Percentiles rank a stretch among this genome's conserved stretches.
These are phyloP conservation scores for Patella caerulea DNA, from an alignment of 2,888 invertebrate genomes.

Conservation along the genomic window DNA sequence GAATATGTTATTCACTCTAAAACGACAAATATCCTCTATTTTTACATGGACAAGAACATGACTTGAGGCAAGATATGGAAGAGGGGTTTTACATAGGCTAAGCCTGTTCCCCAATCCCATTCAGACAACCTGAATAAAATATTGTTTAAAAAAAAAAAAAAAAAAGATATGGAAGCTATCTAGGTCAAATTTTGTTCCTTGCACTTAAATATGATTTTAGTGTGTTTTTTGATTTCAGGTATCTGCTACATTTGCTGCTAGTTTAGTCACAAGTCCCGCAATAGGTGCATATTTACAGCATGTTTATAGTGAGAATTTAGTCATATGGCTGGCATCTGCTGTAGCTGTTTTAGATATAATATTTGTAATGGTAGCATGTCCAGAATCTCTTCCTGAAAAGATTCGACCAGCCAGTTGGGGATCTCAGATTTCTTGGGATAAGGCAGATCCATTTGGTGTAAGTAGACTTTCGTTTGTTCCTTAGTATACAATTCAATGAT, in stretches of 20 bases:
- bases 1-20: too few relatives aligned
- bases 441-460: conserved; percentile 96
- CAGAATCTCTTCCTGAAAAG: conserved; percentile 97
- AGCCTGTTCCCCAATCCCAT: too few relatives aligned
- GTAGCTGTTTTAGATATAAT: conserved; percentile 97
- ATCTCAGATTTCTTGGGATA: conserved; percentile 82
- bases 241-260: conserved; percentile 99
- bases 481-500: too few relatives aligned
- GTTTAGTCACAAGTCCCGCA: conserved; percentile 98
- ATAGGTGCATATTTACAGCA: conserved; percentile 82
- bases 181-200: conserved; percentile 77
- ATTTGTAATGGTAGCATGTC: conserved; percentile 97
- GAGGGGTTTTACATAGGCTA: too few relatives aligned
- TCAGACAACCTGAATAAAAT: too few relatives aligned
- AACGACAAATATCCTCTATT: too few relatives aligned
- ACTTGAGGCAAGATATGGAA: too few relatives aligned
- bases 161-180: too few relatives aligned
- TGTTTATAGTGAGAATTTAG: conserved; percentile 85
- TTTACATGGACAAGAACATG: too few relatives aligned
- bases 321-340: conserved; percentile 93
- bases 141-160: too few relatives aligned
- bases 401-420: conserved; percentile 77
- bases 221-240: conserved; percentile 71
- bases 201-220: conserved; percentile 82
- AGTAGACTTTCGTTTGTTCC: conserved; percentile 51